Conservation (phyloP, 2,113 vertebrate genomes). For the Ibidorhyncha struthersii region DNA sequence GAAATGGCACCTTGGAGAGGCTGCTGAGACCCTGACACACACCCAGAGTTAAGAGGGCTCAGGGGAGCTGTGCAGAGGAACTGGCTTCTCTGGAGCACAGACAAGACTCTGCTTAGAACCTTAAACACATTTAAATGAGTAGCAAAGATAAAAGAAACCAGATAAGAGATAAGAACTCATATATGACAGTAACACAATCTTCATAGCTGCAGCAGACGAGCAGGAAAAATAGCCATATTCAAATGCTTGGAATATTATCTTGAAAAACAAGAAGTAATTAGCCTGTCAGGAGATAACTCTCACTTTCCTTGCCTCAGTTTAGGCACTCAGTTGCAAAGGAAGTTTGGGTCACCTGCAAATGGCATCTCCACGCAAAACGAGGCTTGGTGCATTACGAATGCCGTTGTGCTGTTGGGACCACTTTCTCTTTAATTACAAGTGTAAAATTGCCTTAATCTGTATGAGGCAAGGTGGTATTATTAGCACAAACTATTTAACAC, state of each 20-base stretch:
- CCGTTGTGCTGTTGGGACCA: neutral
- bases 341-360: neutral
- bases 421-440: neutral
- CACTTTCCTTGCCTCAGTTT: neutral
- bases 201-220: neutral
- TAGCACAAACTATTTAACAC: neutral
- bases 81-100: neutral
- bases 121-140: conserved; percentile 27
- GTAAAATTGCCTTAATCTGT: neutral
- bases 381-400: neutral
- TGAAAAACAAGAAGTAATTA: conserved; percentile 52
- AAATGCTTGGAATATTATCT: neutral
- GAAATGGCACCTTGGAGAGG: neutral
- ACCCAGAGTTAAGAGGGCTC: neutral
- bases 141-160: conserved; percentile 46
- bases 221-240: conserved; percentile 37
- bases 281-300: neutral
- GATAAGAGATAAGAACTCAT: conserved; percentile 35
- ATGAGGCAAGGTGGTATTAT: neutral
- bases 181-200: conserved; percentile 30
- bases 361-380: neutral
- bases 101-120: neutral
- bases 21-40: neutral
- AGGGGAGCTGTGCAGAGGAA: neutral
- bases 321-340: neutral